These are phyloP conservation scores for Sipha flava DNA, from an alignment of 1,140 invertebrate genomes.

Conservation along the genomic window DNA sequence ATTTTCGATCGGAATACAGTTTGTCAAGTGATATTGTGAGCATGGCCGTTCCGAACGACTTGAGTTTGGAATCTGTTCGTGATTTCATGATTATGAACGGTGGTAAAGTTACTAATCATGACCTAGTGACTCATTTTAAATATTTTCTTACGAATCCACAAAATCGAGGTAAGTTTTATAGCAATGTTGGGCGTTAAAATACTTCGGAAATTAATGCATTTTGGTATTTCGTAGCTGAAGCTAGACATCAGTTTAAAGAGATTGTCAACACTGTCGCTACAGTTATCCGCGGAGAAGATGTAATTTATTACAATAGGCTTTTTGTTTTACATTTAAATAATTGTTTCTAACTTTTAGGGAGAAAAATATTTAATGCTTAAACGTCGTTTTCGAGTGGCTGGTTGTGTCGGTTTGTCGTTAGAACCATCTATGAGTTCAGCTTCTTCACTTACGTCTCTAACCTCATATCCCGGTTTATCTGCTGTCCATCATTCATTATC, in stretches of 20 bases:
- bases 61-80: conserved; percentile 72
- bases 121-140: conserved; percentile 81
- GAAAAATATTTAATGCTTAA: conserved; percentile 78
- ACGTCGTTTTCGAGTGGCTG: conserved; percentile 56
- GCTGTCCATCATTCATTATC: neutral
- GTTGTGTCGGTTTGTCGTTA: conserved; percentile 43
- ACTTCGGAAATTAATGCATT: no score
- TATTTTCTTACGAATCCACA: conserved; percentile 68
- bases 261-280: conserved; percentile 80
- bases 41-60: conserved; percentile 50
- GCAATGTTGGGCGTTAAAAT: no score
- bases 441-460: conserved; percentile 25
- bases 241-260: conserved; percentile 77
- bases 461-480: conserved; percentile 5
- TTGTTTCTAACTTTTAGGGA: conserved; percentile 46
- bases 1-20: neutral
- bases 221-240: conserved; percentile 58
- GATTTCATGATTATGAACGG: conserved; percentile 73
- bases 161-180: conserved; percentile 58
- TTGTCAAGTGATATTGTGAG: neutral
- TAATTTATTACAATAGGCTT: conserved; percentile 27
- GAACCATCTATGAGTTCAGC: conserved; percentile 30
- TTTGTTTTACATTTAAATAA: neutral
- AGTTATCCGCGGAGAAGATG: conserved; percentile 53
- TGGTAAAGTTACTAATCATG: conserved; percentile 76